Evolutionary conservation across 2,113 vertebrate species (phyloP).

Genomic region (Glareola pratincola): DNA sequence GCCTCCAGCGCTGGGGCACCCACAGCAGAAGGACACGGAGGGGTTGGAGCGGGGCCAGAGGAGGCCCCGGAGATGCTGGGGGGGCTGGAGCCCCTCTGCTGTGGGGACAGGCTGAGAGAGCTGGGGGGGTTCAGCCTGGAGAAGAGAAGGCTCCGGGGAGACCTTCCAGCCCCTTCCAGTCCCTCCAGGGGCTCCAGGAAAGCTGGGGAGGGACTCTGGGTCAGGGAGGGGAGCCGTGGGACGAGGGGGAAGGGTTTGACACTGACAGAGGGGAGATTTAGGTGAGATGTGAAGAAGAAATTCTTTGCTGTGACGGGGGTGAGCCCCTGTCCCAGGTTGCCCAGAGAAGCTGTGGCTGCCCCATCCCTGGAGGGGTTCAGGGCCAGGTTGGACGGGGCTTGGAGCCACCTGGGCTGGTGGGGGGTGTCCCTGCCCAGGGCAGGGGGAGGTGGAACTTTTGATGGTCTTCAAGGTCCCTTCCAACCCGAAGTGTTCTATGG

Average conservation of each 20-base stretch:
- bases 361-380: too few relatives aligned
- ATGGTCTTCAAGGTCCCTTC: background rate
- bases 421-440: background rate
- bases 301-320: background rate
- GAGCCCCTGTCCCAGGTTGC: background rate
- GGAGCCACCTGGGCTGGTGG: too few relatives aligned
- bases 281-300: too few relatives aligned
- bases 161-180: too few relatives aligned
- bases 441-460: background rate
- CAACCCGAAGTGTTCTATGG: background rate
- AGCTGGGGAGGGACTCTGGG: too few relatives aligned
- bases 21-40: background rate
- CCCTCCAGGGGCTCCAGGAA: too few relatives aligned
- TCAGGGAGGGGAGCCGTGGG: too few relatives aligned
- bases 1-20: background rate
- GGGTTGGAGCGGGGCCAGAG: background rate
- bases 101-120: background rate
- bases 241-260: too few relatives aligned
- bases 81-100: background rate
- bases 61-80: background rate
- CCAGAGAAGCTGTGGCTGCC: background rate
- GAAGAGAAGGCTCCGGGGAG: too few relatives aligned
- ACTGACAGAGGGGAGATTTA: too few relatives aligned
- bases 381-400: too few relatives aligned
- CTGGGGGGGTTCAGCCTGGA: too few relatives aligned